A percentile compares a stretch with the other conserved stretches of the same genome.
phyloP scores from a whole-genome alignment of 2,113 vertebrate species.

The Paramisgurnus dabryanus region DNA sequence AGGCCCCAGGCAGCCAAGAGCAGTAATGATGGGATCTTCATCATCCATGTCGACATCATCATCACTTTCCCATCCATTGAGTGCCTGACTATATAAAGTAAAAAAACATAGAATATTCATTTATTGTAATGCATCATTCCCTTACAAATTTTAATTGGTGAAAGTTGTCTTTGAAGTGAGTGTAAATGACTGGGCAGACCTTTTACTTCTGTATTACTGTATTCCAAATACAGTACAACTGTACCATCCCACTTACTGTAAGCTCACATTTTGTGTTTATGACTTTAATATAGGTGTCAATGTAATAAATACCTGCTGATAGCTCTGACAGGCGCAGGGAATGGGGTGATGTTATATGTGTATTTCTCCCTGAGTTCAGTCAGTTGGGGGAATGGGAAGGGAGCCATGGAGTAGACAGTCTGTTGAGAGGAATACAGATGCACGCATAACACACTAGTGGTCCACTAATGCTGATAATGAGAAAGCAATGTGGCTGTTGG shows the following conservation, averaged over 20 bases:
- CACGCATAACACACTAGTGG: not conserved
- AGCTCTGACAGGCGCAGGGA: slow-evolving; percentile 87
- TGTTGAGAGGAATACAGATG: slow-evolving; percentile 54
- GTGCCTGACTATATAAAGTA: slow-evolving; percentile 70
- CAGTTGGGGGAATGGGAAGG: slow-evolving; percentile 95
- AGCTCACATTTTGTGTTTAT: not conserved
- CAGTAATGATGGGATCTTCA: slow-evolving; percentile 84
- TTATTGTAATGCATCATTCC: not conserved
- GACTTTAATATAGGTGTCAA: not conserved
- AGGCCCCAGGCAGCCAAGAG: slow-evolving; percentile 91
- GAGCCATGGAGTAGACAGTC: slow-evolving; percentile 95
- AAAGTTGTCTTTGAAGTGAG: too few relatives aligned
- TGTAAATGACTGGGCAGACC: too few relatives aligned
- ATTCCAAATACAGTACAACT: too few relatives aligned
- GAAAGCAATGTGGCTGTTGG: too few relatives aligned
- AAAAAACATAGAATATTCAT: not conserved
- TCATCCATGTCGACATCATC: slow-evolving; percentile 91
- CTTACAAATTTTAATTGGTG: too few relatives aligned
- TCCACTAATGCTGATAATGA: too few relatives aligned
- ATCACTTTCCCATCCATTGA: slow-evolving; percentile 87
- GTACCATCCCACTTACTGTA: too few relatives aligned
- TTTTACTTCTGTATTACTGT: too few relatives aligned
- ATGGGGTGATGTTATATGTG: slow-evolving; percentile 98
- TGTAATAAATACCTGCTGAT: slow-evolving; percentile 77
- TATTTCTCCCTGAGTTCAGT: slow-evolving; percentile 97